These are phyloP conservation scores for Bubalus kerabau DNA, from an alignment of 2,113 vertebrate genomes.

Conservation along the genomic window DNA sequence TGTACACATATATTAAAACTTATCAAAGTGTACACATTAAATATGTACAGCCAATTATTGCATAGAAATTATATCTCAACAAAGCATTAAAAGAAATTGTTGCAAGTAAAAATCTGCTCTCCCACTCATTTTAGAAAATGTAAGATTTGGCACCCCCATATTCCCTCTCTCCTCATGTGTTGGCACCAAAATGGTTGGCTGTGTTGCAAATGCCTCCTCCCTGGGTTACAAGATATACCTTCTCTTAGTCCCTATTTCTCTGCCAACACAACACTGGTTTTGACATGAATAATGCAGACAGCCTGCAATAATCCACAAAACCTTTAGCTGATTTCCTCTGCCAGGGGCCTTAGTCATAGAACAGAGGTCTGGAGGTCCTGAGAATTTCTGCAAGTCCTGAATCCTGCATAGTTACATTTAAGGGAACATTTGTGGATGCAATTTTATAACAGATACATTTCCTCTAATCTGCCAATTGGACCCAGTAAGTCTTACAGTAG, in stretches of 20 bases:
- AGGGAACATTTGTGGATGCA: background rate
- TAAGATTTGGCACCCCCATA: background rate
- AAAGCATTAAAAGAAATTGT: background rate
- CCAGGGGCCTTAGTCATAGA: background rate
- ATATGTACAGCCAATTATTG: background rate
- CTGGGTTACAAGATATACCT: background rate
- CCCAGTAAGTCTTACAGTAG: background rate
- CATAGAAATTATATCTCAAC: background rate
- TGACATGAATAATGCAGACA: background rate
- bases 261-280: background rate
- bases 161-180: background rate
- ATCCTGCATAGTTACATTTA: background rate
- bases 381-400: background rate
- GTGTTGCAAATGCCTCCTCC: background rate
- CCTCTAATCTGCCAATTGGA: background rate
- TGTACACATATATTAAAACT: background rate
- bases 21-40: background rate
- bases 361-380: background rate
- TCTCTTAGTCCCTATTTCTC: background rate
- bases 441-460: background rate
- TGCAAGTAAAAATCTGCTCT: conserved; percentile 1
- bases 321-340: background rate
- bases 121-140: conserved; percentile 6
- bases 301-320: background rate
- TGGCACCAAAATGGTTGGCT: background rate